Evolutionary conservation across 2,113 vertebrate species (phyloP).

Genomic region (Cynoglossus semilaevis): DNA sequence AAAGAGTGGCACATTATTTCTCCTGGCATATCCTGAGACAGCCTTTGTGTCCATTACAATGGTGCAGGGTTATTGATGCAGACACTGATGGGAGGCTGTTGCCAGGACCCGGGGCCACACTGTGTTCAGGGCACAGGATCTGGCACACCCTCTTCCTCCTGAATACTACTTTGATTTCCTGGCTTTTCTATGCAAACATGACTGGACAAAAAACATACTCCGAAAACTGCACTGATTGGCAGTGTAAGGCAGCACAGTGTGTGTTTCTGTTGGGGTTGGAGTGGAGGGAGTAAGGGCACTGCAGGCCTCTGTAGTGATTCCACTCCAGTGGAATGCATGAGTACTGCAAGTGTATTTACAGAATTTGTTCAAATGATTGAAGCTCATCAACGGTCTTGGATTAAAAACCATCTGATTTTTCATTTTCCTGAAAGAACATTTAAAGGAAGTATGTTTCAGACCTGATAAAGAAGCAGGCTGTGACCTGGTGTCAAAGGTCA

Average conservation of each 20-base stretch:
- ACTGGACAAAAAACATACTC: no score
- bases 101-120: conserved; percentile 37
- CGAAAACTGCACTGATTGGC: no score
- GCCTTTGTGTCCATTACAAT: conserved; percentile 68
- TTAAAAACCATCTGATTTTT: no score
- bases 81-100: conserved; percentile 42
- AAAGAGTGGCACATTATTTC: conserved; percentile 63
- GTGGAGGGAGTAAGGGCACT: conserved; percentile 33
- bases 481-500: conserved; percentile 15
- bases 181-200: conserved; percentile 44
- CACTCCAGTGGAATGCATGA: no score
- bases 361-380: no score
- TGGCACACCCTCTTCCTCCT: conserved; percentile 39
- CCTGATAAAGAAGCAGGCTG: no score
- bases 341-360: no score
- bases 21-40: conserved; percentile 46
- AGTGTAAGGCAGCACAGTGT: neutral
- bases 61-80: conserved; percentile 57
- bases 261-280: no score
- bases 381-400: no score
- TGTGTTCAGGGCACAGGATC: conserved; percentile 52
- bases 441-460: no score
- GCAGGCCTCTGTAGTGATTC: no score
- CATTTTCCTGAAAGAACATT: no score
- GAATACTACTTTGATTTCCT: conserved; percentile 68